These are phyloP conservation scores for Apodemus agrarius DNA, from an alignment of 2,797 vertebrate species.

Conservation along the genomic window DNA sequence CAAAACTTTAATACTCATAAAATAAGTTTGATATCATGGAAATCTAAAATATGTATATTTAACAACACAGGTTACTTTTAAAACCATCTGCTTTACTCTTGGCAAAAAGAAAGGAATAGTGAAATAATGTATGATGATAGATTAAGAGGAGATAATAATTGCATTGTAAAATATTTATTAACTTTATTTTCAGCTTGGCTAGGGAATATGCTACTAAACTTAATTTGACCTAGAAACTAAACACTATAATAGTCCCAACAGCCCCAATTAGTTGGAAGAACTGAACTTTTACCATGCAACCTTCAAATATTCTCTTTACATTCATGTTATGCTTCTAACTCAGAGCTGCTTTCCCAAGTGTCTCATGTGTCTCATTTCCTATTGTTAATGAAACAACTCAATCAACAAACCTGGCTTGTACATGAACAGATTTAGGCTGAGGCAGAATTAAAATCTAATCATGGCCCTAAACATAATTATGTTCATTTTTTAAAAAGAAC, in stretches of 20 bases:
- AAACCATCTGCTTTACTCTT: conserved; percentile 18
- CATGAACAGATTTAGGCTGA: conserved; percentile 75
- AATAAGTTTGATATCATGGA: conserved; percentile 16
- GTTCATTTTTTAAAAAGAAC: conserved; percentile 49
- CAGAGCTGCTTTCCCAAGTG: conserved; percentile 83
- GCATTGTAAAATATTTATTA: conserved; percentile 79
- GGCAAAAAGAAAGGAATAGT: conserved; percentile 23
- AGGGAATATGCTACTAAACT: conserved; percentile 79
- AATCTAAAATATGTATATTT: conserved; percentile 37
- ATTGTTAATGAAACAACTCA: conserved; percentile 88
- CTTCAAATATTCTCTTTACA: conserved; percentile 88
- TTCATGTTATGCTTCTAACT: conserved; percentile 84
- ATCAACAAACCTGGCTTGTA: conserved; percentile 81
- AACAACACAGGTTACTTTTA: conserved; percentile 50
- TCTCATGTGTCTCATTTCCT: conserved; percentile 86
- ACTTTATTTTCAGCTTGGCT: conserved; percentile 80
- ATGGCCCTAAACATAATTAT: conserved; percentile 23
- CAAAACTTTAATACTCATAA: conserved; percentile 48
- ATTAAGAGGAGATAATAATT: conserved; percentile 68
- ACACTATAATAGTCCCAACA: conserved; percentile 85
- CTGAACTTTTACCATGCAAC: conserved; percentile 85
- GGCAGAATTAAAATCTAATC: conserved; percentile 78
- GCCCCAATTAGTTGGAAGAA: conserved; percentile 87
- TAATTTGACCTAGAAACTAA: conserved; percentile 86
- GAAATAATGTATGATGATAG: conserved; percentile 71